phyloP scores from a whole-genome alignment of 2,113 vertebrate genomes.

The Oncorhynchus clarkii region DNA sequence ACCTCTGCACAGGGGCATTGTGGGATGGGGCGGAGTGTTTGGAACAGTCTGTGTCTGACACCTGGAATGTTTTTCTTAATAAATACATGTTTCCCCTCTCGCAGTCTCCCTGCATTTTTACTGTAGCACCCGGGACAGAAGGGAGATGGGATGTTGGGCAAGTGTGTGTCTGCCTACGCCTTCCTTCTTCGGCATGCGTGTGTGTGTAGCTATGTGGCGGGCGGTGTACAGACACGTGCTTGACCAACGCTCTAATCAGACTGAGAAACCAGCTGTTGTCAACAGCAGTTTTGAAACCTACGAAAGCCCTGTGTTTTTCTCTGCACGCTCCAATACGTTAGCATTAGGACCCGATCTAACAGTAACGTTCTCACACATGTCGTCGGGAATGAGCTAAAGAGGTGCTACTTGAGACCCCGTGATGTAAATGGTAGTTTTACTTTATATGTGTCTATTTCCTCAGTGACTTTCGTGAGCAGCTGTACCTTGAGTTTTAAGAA shows the following conservation, averaged over 20 bases:
- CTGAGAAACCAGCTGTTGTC: constrained; percentile 48
- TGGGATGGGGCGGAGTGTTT: constrained; percentile 11
- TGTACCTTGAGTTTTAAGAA: no score
- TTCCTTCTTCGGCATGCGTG: not conserved
- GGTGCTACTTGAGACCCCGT: no score
- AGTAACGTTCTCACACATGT: not conserved
- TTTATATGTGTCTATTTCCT: no score
- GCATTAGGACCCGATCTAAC: not conserved
- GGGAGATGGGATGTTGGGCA: no score
- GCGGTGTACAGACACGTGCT: constrained; percentile 18
- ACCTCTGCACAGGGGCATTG: constrained; percentile 14
- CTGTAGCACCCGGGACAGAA: not conserved
- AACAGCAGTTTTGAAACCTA: constrained; percentile 5
- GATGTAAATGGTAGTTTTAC: no score
- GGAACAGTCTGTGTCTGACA: constrained; percentile 40
- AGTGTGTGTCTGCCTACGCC: not conserved
- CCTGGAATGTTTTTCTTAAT: constrained; percentile 65
- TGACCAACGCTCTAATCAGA: constrained; percentile 41
- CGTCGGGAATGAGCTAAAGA: not conserved
- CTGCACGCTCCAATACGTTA: not conserved
- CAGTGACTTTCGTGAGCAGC: no score
- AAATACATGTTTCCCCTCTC: constrained; percentile 54
- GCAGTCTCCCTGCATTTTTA: constrained; percentile 49
- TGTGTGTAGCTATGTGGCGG: constrained; percentile 8
- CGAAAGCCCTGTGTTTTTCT: not conserved